Conservation (phyloP, 2,888 invertebrate genomes). For the Drosophila flavopinicola region DNA sequence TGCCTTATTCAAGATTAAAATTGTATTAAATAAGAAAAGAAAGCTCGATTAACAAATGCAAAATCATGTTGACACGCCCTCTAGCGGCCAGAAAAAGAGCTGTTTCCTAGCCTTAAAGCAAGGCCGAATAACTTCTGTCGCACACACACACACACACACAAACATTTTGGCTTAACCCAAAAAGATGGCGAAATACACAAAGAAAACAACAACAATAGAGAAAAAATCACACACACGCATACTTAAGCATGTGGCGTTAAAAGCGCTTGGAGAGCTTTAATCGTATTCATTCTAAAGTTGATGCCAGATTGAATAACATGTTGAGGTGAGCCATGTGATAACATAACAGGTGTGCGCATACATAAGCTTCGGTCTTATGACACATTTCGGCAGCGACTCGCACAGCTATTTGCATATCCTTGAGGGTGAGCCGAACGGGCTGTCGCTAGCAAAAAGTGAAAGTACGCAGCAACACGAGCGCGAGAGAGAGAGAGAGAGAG, state of each 20-base stretch:
- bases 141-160: slow-evolving; percentile 2
- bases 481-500: not conserved
- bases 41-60: too few species aligned
- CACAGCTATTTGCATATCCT: slow-evolving; percentile 50
- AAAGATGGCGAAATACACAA: slow-evolving; percentile 23
- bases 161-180: slow-evolving; percentile 45
- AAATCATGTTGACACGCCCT: slow-evolving; percentile 38
- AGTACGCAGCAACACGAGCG: slow-evolving; percentile 26
- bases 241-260: not conserved
- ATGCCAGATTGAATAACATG: slow-evolving; percentile 42
- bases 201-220: not conserved
- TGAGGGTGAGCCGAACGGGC: slow-evolving; percentile 24
- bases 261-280: slow-evolving; percentile 36
- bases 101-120: slow-evolving; percentile 8
- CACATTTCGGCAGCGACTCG: slow-evolving; percentile 36
- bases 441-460: slow-evolving; percentile 52
- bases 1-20: not conserved
- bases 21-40: not conserved
- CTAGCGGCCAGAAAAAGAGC: slow-evolving; percentile 23
- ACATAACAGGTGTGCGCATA: slow-evolving; percentile 75
- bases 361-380: slow-evolving; percentile 46
- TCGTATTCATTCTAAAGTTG: slow-evolving; percentile 29
- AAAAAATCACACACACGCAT: not conserved
- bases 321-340: slow-evolving; percentile 66
- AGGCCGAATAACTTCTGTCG: too few species aligned